Evolutionary conservation across 2,888 invertebrate genomes (phyloP).

Genomic region (Nephrocerus scutellatus): DNA sequence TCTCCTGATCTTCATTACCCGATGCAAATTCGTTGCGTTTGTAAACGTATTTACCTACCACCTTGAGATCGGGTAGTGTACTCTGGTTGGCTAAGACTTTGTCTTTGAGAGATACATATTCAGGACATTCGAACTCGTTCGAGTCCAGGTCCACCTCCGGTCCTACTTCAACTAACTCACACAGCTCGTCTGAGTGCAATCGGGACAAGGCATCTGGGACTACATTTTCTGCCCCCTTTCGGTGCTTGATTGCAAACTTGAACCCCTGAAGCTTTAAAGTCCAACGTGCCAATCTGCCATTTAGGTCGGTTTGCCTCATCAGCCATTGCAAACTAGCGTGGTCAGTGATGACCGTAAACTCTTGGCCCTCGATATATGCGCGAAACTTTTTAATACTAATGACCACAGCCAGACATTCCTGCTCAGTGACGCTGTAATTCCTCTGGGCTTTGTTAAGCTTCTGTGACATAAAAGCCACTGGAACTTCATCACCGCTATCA

Average conservation of each 20-base stretch:
- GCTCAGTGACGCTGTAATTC: conserved; percentile 17
- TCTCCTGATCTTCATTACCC: conserved; percentile 2
- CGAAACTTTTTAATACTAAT: conserved; percentile 14
- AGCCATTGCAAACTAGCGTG: conserved; percentile 18
- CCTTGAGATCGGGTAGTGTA: conserved; percentile 6
- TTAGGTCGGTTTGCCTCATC: conserved; percentile 9
- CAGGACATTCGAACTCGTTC: neutral
- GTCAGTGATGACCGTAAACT: conserved; percentile 17
- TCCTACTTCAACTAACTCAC: neutral
- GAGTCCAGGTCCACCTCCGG: conserved; percentile 1
- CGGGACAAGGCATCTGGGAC: conserved; percentile 2
- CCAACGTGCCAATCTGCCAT: conserved; percentile 13
- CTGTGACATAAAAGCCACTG: conserved; percentile 15
- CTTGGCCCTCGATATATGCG: conserved; percentile 17
- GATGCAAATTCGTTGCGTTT: conserved; percentile 3
- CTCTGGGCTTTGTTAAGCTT: conserved; percentile 14
- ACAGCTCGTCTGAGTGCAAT: neutral
- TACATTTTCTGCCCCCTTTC: conserved; percentile 13
- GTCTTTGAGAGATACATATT: conserved; percentile 2
- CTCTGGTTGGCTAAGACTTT: neutral
- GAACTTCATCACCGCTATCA: conserved; percentile 8
- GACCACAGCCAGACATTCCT: conserved; percentile 16
- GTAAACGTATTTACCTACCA: conserved; percentile 5
- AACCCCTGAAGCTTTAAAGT: conserved; percentile 4
- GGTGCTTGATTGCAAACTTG: conserved; percentile 8